These are phyloP conservation scores for Odontothrips loti DNA, from an alignment of 2,888 invertebrate species.

Conservation along the genomic window DNA sequence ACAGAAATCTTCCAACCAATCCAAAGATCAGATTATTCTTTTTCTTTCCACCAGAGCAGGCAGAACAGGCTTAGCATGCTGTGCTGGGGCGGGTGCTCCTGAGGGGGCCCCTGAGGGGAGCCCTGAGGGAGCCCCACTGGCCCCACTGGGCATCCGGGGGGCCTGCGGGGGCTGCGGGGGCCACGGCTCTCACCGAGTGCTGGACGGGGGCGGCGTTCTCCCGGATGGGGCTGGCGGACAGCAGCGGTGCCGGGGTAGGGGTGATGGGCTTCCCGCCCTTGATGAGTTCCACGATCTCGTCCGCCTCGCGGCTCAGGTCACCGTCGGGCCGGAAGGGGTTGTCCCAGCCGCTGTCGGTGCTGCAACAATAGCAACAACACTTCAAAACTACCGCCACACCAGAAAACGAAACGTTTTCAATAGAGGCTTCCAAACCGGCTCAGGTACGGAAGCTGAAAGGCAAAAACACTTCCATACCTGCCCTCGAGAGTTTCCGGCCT, in stretches of 20 bases:
- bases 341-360: slow-evolving; percentile 94
- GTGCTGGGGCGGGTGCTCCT: too few species aligned
- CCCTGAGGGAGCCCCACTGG: too few species aligned
- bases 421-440: too few species aligned
- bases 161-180: background rate
- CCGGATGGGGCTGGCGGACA: slow-evolving; percentile 44
- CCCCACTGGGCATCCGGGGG: background rate
- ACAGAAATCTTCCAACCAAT: background rate
- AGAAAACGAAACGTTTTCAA: too few species aligned
- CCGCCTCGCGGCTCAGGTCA: slow-evolving; percentile 89
- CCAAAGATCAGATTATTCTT: too few species aligned
- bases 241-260: slow-evolving; percentile 57
- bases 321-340: slow-evolving; percentile 97
- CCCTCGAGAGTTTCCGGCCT: background rate
- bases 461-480: background rate
- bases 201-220: slow-evolving; percentile 44
- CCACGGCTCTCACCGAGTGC: slow-evolving; percentile 16
- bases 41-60: too few species aligned
- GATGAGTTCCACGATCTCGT: slow-evolving; percentile 91
- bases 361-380: slow-evolving; percentile 50
- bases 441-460: too few species aligned
- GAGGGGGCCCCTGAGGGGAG: too few species aligned
- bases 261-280: slow-evolving; percentile 86
- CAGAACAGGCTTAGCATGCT: too few species aligned
- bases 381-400: too few species aligned